These are phyloP conservation scores for Nycteola revayana DNA, from an alignment of 2,888 invertebrate species.

Conservation along the genomic window DNA sequence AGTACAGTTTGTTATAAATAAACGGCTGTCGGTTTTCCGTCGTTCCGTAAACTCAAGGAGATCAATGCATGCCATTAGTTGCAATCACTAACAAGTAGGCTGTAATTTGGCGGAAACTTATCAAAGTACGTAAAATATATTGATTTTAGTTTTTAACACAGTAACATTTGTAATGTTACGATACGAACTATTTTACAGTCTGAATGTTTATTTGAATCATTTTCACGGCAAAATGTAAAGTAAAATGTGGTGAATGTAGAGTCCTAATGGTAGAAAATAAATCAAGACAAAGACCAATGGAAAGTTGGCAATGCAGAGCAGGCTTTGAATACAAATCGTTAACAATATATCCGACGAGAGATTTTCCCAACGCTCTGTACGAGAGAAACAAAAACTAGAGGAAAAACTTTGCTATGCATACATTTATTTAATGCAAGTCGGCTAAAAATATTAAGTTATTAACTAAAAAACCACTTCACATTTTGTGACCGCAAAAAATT, in stretches of 20 bases:
- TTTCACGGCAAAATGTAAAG: too few species aligned
- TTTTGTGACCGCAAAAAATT: constrained; percentile 70
- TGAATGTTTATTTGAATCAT: too few species aligned
- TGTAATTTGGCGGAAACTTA: constrained; percentile 42
- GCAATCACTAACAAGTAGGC: constrained; percentile 36
- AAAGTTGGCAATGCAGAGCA: constrained; percentile 59
- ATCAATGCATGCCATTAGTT: constrained; percentile 65
- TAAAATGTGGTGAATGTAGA: constrained; percentile 40
- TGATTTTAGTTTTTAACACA: too few species aligned
- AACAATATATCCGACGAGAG: constrained; percentile 63
- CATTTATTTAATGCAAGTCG: constrained; percentile 45
- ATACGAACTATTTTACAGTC: too few species aligned
- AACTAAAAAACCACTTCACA: constrained; percentile 65
- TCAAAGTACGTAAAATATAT: too few species aligned
- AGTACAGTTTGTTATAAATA: constrained; percentile 50
- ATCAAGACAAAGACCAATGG: constrained; percentile 63
- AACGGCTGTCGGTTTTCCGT: constrained; percentile 54
- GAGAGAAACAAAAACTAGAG: constrained; percentile 58
- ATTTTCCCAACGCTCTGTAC: constrained; percentile 65
- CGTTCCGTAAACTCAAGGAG: constrained; percentile 73
- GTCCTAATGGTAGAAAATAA: constrained; percentile 49
- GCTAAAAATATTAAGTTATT: too few species aligned
- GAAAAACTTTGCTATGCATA: constrained; percentile 53
- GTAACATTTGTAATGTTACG: too few species aligned
- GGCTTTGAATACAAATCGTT: constrained; percentile 71